phyloP scores from a whole-genome alignment of 2,888 invertebrate genomes.

The Caenorhabditis imperialis region DNA sequence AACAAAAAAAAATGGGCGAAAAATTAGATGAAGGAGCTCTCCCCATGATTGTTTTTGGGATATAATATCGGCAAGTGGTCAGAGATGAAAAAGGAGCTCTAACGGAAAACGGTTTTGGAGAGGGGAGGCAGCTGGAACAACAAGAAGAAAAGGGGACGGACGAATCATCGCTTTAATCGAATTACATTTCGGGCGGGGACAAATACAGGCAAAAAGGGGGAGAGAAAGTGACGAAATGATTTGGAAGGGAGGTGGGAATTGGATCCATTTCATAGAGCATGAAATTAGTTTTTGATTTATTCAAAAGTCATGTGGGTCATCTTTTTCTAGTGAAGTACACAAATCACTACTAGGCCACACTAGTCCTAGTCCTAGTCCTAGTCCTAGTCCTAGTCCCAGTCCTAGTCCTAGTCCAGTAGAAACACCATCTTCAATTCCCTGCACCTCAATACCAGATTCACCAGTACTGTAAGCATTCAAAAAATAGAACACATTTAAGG shows the following conservation, averaged over 20 bases:
- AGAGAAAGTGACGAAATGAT: constrained; percentile 8
- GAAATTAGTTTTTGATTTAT: too few relatives aligned
- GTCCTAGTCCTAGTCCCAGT: too few relatives aligned
- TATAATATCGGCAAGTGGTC: constrained; percentile 3
- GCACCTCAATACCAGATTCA: too few relatives aligned
- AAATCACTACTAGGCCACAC: too few relatives aligned
- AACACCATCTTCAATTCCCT: too few relatives aligned
- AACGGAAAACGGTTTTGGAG: constrained; percentile 6
- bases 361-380: too few relatives aligned
- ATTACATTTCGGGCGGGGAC: constrained; percentile 25
- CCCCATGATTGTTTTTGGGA: constrained; percentile 28
- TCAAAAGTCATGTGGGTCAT: too few relatives aligned
- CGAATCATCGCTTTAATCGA: constrained; percentile 50
- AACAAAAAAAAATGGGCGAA: background rate
- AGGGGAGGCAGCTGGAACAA: constrained; percentile 40
- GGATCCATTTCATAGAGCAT: constrained; percentile 28
- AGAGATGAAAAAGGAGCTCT: constrained; percentile 9
- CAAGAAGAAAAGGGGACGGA: constrained; percentile 7
- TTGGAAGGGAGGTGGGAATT: background rate
- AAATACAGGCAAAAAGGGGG: background rate
- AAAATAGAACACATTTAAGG: too few relatives aligned
- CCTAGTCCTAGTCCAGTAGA: too few relatives aligned
- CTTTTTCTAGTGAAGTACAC: too few relatives aligned
- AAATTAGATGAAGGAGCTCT: constrained; percentile 24
- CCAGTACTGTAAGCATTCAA: too few relatives aligned